These are phyloP conservation scores for Netelia melanura DNA, from an alignment of 2,888 invertebrate species.

Conservation along the genomic window DNA sequence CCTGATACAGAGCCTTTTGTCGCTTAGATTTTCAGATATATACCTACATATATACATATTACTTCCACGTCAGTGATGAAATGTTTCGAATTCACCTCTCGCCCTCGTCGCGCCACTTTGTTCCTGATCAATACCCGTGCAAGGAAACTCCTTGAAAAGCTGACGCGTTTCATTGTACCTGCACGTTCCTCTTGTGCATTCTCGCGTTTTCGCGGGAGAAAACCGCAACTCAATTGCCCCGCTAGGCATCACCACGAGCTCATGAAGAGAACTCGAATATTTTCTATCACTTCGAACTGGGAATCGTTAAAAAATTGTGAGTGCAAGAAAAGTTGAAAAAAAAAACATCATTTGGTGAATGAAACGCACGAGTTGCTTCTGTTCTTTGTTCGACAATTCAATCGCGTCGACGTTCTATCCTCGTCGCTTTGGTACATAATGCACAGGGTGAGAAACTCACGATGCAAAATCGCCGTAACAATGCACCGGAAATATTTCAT, in stretches of 20 bases:
- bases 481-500: not conserved
- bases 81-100: conserved; percentile 50
- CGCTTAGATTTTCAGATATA: conserved; percentile 2
- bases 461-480: conserved; percentile 34
- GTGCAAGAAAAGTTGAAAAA: conserved; percentile 20
- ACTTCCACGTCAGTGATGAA: conserved; percentile 12
- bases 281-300: conserved; percentile 39
- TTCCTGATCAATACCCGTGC: conserved; percentile 50
- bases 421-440: not conserved
- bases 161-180: conserved; percentile 7
- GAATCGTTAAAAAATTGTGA: conserved; percentile 64
- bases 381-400: conserved; percentile 33
- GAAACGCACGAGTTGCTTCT: not conserved
- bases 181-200: conserved; percentile 31
- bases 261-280: conserved; percentile 35
- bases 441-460: not conserved
- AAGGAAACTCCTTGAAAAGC: conserved; percentile 53
- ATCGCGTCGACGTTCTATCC: conserved; percentile 38
- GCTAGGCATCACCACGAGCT: conserved; percentile 51
- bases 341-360: not conserved
- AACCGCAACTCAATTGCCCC: conserved; percentile 50
- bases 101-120: conserved; percentile 39
- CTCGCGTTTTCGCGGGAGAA: conserved; percentile 28
- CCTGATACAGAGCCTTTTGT: not conserved
- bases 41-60: not conserved